Base-by-base conservation (phyloP, 2,888 invertebrate genomes). In the Parapristionchus giblindavisi region DNA sequence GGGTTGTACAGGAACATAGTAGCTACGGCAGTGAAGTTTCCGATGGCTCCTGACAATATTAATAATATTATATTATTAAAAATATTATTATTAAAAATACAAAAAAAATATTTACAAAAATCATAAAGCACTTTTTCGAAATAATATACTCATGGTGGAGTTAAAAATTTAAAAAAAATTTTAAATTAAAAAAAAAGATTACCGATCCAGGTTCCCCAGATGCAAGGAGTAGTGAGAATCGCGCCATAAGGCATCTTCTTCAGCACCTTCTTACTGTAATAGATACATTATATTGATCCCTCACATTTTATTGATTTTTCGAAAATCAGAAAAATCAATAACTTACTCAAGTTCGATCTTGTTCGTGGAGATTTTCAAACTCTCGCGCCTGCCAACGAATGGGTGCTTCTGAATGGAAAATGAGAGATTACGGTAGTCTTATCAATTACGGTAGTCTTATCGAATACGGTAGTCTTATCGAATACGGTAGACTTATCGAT, bases 1-100 rank as follows among this genome's bases (percentile, higher is more conserved):
- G 81, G 83, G 11, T 82, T 79, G 76, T 79, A 84, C 43, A 85
- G 78, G 78, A 84, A 84, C 79, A 84, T 79, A 70, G 80, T 77
- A 56, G 84, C 85, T 75, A 83, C 80, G 60, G 80, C 76, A 14
- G 77, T 76, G 74, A 84, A 84, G 71, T 85, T 84, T 32, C 85
- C 84, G 40, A 85, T 76, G 32, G 85, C 80, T 1, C 83, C 83
- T 17, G 81, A 77, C 84, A 85, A 84, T 36, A 84, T 78, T 29
- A 14, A 21, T 14, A 48, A 21, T 14, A 48, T 48, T 11, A 48
- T 11, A 21, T 14, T 48, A 21, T 14, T 14, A 14, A 21, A 21
- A 11, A 48, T 48, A 48, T 11, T 21, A 14, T 11, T 11, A 48
- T 48, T 48, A 48, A 48, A 48, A 48, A 14, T 11, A n/a, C n/a